Evolutionary conservation across 2,888 invertebrate genomes (phyloP), one percentile per base, ranked within the genome.

Genomic region (Plebejus anna): DNA sequence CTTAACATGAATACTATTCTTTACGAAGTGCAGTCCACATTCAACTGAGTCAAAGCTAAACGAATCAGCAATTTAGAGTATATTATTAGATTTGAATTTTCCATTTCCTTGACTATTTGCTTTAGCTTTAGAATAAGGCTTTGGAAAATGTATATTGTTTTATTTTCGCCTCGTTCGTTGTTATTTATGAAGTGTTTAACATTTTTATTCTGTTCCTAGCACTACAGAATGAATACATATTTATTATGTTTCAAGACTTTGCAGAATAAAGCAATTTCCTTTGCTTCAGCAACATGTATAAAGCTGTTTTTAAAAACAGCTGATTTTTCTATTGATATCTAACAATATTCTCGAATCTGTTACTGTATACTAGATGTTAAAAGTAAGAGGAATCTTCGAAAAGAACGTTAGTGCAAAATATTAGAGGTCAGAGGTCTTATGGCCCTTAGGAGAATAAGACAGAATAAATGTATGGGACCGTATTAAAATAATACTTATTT

Each of bases 51-150:
- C 71, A 38, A 71, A 71, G 71, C 71, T 71, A 71, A 71, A 42
- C 71, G 71, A 71, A 71, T 71, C 71, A 42, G n/a, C 71, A 71
- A 71, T 71, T 71, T 71, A 11, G 71, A 71, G 42, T 71, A 66
- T 66, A 36, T 71, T 42, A 38, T 71, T 71, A 4, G 71, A 71
- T 71, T 71, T 71, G 42, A 42, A 71, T 71, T 71, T 71, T 42
- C 71, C 71, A 70, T 70, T 42, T 70, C 38, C 42, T 70, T n/a
- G n/a, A 70, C 42, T 16, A 70, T 70, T 70, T 22, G 42, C 42
- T 71, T 71, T 42, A 42, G 36, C 38, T 70, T 38, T 70, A 6
- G 66, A 36, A 66, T 66, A 55, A 75, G 73, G 22, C 47, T 57
- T 28, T 70, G 70, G 59, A 57, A 47, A 57, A 7, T 75, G n/a